Conservation (phyloP, 2,113 vertebrate genomes). For the Rhabdomys dilectus region DNA sequence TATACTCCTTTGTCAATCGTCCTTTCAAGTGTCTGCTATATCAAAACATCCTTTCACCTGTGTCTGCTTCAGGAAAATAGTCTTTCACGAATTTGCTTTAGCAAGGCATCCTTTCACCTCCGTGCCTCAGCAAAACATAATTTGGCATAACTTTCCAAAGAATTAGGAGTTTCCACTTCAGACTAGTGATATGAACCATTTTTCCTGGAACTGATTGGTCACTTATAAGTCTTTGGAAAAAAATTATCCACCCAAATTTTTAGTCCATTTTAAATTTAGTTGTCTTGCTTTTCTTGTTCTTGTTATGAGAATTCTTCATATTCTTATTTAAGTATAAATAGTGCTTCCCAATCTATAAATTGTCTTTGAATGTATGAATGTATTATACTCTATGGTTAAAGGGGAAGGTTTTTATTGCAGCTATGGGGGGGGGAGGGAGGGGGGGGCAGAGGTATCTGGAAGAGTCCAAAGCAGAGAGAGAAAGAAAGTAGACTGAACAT, state of each 20-base stretch:
- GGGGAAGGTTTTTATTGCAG: not conserved
- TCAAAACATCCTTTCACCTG: no score
- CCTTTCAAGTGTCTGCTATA: no score
- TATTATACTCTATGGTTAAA: not conserved
- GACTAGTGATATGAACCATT: not conserved
- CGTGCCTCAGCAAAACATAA: no score
- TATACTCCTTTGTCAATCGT: no score
- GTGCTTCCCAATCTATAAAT: not conserved
- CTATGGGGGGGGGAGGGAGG: no score
- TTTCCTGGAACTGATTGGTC: not conserved
- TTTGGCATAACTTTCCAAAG: no score
- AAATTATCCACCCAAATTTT: not conserved
- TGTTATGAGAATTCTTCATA: not conserved
- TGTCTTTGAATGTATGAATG: not conserved
- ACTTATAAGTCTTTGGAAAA: conserved; percentile 10
- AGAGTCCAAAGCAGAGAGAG: not conserved
- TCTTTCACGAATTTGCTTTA: no score
- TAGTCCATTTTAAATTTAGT: not conserved
- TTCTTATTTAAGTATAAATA: not conserved
- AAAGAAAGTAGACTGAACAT: not conserved
- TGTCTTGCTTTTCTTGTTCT: not conserved
- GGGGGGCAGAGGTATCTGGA: not conserved
- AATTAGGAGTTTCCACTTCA: no score
- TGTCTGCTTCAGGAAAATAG: no score
- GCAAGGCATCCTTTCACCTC: no score